phyloP scores from a whole-genome alignment of 1,140 invertebrate genomes.

The Cryptotermes secundus region DNA sequence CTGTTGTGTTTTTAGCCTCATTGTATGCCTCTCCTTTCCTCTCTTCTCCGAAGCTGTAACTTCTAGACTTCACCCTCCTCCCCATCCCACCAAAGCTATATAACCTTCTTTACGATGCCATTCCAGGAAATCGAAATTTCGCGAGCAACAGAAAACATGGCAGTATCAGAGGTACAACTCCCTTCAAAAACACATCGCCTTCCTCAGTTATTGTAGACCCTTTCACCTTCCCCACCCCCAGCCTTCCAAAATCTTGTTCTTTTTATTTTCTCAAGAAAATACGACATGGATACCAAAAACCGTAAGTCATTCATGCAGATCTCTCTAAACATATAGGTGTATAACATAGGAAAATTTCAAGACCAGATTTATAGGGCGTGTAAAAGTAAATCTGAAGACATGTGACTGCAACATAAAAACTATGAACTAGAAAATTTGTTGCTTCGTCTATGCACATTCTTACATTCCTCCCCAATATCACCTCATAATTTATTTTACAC shows the following conservation, averaged over 20 bases:
- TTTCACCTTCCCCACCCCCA: background rate
- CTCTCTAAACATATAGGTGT: background rate
- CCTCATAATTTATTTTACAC: background rate
- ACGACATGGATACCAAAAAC: background rate
- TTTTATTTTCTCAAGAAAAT: background rate
- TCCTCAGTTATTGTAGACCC: background rate
- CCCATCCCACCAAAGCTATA: constrained; percentile 26
- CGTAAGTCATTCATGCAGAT: constrained; percentile 7
- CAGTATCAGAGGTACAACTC: constrained; percentile 26
- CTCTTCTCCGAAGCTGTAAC: background rate
- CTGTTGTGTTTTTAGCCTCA: background rate
- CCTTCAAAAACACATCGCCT: constrained; percentile 22
- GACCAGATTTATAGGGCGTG: background rate
- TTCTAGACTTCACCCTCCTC: constrained; percentile 11
- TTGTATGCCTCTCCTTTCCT: background rate
- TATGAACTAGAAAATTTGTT: background rate
- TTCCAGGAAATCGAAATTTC: constrained; percentile 35
- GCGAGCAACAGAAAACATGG: constrained; percentile 33
- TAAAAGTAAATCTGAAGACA: constrained; percentile 7
- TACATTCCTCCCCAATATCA: background rate
- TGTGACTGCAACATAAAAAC: background rate
- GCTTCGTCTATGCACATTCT: background rate
- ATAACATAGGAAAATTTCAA: background rate
- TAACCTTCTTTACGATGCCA: constrained; percentile 33
- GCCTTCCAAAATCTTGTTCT: background rate